Conservation (phyloP, 2,888 invertebrate genomes). For the Melieria picta region DNA sequence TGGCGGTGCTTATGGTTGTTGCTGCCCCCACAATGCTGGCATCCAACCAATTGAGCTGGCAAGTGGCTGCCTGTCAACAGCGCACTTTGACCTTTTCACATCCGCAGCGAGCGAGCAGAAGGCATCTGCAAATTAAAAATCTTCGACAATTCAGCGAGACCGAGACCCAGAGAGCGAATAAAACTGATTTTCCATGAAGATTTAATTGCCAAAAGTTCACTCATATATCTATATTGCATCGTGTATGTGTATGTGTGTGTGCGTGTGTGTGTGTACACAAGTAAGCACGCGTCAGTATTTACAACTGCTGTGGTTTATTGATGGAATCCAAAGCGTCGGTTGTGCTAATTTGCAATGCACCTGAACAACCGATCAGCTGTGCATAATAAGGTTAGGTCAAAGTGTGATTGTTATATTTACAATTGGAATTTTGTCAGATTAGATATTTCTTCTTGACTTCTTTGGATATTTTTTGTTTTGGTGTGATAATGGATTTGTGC, state of each 20-base stretch:
- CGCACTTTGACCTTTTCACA: slow-evolving; percentile 25
- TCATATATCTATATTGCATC: background rate
- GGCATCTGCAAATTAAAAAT: background rate
- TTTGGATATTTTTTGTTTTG: too few relatives aligned
- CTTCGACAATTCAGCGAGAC: background rate
- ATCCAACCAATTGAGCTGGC: too few relatives aligned
- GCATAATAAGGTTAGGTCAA: too few relatives aligned
- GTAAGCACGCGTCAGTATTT: background rate
- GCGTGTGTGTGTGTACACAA: background rate
- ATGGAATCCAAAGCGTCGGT: too few relatives aligned
- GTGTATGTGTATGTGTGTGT: background rate
- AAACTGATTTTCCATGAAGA: background rate
- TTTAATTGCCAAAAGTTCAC: background rate
- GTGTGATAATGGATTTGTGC: too few relatives aligned
- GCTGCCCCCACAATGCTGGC: too few relatives aligned
- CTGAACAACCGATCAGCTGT: too few relatives aligned
- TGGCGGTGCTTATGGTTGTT: background rate
- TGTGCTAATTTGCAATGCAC: too few relatives aligned
- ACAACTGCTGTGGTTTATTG: background rate
- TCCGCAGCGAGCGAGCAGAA: background rate
- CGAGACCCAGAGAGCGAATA: background rate
- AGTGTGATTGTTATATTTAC: too few relatives aligned
- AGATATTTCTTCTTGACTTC: too few relatives aligned
- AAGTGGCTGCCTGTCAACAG: background rate
- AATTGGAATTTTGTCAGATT: too few relatives aligned